phyloP scores from a whole-genome alignment of 2,113 vertebrate genomes.

The Atlantisia rogersi region DNA sequence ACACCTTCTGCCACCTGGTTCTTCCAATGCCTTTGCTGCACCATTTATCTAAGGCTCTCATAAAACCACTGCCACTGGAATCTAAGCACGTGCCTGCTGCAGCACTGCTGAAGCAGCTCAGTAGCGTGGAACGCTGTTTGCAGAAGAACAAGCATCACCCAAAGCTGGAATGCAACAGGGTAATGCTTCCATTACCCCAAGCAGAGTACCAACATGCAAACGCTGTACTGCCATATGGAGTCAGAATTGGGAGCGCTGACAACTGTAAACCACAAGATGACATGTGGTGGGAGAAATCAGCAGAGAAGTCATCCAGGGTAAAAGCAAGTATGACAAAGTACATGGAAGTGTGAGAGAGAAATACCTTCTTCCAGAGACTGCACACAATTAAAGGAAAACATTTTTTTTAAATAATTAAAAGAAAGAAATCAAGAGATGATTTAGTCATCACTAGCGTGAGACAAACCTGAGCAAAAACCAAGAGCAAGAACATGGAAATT shows the following conservation, averaged over 20 bases:
- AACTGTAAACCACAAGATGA: not conserved
- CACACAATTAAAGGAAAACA: not conserved
- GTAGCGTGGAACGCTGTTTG: not conserved
- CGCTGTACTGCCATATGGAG: not conserved
- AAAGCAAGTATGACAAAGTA: not conserved
- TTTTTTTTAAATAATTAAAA: too few relatives aligned
- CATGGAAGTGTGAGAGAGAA: not conserved
- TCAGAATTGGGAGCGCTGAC: not conserved
- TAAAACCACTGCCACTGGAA: not conserved
- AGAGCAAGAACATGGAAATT: not conserved
- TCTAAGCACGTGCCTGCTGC: not conserved
- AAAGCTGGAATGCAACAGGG: not conserved
- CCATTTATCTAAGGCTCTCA: not conserved
- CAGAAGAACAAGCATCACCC: not conserved
- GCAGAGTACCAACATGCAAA: not conserved
- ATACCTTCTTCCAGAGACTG: not conserved
- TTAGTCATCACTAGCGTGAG: not conserved
- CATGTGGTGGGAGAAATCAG: not conserved
- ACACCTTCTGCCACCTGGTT: not conserved
- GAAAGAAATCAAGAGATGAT: not conserved
- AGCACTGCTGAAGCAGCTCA: not conserved
- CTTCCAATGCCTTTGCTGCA: not conserved
- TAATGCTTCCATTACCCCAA: not conserved
- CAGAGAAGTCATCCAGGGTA: not conserved
- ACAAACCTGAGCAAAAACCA: slow-evolving; percentile 5